Base-by-base conservation (phyloP, 2,888 invertebrate genomes). In the Meiosimyza decipiens region DNA sequence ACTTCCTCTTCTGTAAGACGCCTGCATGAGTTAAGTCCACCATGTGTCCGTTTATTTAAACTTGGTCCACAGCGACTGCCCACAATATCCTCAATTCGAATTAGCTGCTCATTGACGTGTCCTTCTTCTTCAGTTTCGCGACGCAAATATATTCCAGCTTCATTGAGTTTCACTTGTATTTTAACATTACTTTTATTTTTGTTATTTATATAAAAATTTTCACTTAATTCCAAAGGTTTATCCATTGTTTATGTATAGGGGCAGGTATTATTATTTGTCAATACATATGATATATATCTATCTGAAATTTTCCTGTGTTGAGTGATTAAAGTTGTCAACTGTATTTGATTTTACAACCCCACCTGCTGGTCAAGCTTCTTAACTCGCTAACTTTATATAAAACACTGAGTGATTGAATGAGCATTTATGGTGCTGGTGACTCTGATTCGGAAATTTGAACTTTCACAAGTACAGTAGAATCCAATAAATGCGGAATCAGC, bases 131-230 rank as follows among this genome's bases (percentile, higher is more conserved):
- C 77, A 0, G 81, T 82, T 87, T 94, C 94, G 83, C 94, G 94
- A 33, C 92, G 90, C 80, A 95, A 87, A 81, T 91, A 92, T 76
- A 95, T 88, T 15, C 94, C 94, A 79, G 90, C 91, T 50, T 91
- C 91, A 57, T 92, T 92, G 62, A 95, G 88, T 78, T 91, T 90
- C 67, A 95, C 95, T 80, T 92, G 91, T 86, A 94, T 95, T 77
- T 93, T 92, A 71, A 93, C 92, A 86, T 93, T 93, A 82, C 93
- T 93, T 87, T 92, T 93, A 83, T 92, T 93, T 83, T 93, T 94
- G 40, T 62, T 74, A 60, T 81, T 83, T 62, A 84, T 82, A 67
- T 80, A 85, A 67, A 84, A 84, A 55, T 80, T 79, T 65, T 85
- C 84, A 64, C 80, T 80, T 18, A 85, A 74, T 12, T 82, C 82